A percentile compares a stretch with the other conserved stretches of the same genome.
Conservation (phyloP, 2,113 vertebrate species). For the Hemiscyllium ocellatum region DNA sequence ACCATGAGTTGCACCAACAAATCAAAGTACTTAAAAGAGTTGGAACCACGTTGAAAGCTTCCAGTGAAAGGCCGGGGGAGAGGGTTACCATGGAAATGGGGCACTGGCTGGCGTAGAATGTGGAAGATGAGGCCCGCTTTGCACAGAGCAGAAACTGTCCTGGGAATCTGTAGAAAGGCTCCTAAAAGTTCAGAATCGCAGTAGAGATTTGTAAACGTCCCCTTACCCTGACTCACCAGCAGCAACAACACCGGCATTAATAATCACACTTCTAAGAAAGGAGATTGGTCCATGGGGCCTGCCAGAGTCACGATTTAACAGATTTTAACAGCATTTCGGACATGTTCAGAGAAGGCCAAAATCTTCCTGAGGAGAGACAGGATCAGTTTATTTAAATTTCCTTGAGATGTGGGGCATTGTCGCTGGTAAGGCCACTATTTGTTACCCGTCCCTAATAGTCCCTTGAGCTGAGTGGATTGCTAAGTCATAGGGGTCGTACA, state of each 20-base stretch:
- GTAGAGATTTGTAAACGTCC: background rate
- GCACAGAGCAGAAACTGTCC: background rate
- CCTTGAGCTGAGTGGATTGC: too few species aligned
- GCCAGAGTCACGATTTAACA: too few species aligned
- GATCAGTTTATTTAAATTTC: too few species aligned
- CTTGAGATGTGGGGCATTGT: too few species aligned
- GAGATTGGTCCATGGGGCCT: background rate
- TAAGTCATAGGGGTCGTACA: too few species aligned
- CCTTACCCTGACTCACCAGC: background rate
- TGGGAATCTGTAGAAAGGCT: background rate
- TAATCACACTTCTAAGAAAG: background rate
- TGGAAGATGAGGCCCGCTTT: background rate
- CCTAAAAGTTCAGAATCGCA: background rate
- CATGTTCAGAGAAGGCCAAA: too few species aligned
- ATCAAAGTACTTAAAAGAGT: background rate
- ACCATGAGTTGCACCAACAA: background rate
- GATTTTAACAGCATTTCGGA: too few species aligned
- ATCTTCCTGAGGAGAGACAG: too few species aligned
- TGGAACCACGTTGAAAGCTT: background rate
- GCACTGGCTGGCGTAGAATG: background rate
- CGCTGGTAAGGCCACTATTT: too few species aligned
- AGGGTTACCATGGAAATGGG: background rate
- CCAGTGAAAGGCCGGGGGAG: background rate
- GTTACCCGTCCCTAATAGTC: too few species aligned
- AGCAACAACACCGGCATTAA: too few species aligned